Conservation (phyloP, 2,888 invertebrate genomes). For the Phalera bucephala region DNA sequence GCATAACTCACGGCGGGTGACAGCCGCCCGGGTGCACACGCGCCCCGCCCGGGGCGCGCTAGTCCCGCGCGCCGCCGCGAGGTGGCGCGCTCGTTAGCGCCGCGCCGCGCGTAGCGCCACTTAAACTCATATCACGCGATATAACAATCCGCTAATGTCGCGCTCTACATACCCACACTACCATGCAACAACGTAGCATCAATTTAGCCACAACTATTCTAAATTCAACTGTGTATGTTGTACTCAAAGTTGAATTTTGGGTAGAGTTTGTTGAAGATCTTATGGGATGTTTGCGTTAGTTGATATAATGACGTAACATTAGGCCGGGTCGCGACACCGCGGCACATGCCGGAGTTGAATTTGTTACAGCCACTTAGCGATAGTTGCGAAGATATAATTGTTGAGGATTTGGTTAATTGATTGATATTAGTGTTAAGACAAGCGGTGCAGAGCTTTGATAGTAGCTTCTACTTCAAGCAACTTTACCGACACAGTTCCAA, state of each 20-base stretch:
- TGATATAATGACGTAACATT: conserved; percentile 31
- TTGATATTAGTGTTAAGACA: too few species aligned
- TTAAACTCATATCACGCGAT: conserved; percentile 53
- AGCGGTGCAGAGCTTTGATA: too few species aligned
- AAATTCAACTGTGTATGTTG: too few species aligned
- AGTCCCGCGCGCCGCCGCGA: conserved; percentile 8
- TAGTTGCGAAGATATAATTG: not conserved
- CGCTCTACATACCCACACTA: too few species aligned
- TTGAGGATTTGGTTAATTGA: not conserved
- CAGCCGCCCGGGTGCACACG: not conserved
- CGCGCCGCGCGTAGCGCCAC: conserved; percentile 26
- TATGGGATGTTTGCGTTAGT: too few species aligned
- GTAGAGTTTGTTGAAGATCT: too few species aligned
- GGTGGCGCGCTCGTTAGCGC: conserved; percentile 21
- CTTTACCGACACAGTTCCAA: too few species aligned
- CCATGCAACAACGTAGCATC: too few species aligned
- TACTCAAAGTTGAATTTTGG: too few species aligned
- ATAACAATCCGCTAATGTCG: conserved; percentile 43
- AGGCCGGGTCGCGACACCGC: conserved; percentile 4
- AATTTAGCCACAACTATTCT: too few species aligned
- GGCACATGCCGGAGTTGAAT: conserved; percentile 1
- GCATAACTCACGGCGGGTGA: not conserved
- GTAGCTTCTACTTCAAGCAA: too few species aligned
- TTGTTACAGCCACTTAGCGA: not conserved
- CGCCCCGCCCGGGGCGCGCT: not conserved